Evolutionary conservation across 2,113 vertebrate genomes (phyloP).

Genomic region (Bagarius yarrelli): DNA sequence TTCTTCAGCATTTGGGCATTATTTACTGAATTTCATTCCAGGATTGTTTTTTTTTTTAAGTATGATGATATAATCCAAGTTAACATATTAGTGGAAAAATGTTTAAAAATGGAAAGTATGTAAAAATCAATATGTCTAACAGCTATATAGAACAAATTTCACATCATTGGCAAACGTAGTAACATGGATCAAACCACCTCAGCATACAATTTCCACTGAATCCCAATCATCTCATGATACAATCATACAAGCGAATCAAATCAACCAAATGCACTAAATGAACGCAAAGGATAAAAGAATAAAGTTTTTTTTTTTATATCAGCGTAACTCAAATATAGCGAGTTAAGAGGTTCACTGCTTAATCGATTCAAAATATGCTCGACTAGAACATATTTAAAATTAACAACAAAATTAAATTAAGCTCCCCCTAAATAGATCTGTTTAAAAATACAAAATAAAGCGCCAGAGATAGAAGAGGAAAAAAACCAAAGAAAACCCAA

Average conservation of each 20-base stretch:
- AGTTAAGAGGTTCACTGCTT: conserved; percentile 73
- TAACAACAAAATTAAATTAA: conserved; percentile 61
- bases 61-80: neutral
- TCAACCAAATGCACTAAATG: conserved; percentile 35
- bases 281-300: conserved; percentile 38
- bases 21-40: neutral
- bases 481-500: conserved; percentile 31
- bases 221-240: conserved; percentile 8
- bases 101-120: neutral
- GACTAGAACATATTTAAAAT: conserved; percentile 62
- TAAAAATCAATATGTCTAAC: conserved; percentile 13
- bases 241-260: conserved; percentile 38
- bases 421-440: conserved; percentile 64
- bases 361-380: conserved; percentile 68
- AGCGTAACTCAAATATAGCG: conserved; percentile 65
- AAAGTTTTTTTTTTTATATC: conserved; percentile 41
- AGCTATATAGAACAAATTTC: conserved; percentile 6
- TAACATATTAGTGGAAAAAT: neutral
- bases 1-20: conserved; percentile 12
- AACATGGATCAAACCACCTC: conserved; percentile 25
- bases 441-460: conserved; percentile 41
- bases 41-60: neutral
- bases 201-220: conserved; percentile 31
- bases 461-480: too few species aligned
- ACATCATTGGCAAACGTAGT: conserved; percentile 30